Conservation (phyloP, 2,797 vertebrate species). For the Apogon hyalosoma region DNA sequence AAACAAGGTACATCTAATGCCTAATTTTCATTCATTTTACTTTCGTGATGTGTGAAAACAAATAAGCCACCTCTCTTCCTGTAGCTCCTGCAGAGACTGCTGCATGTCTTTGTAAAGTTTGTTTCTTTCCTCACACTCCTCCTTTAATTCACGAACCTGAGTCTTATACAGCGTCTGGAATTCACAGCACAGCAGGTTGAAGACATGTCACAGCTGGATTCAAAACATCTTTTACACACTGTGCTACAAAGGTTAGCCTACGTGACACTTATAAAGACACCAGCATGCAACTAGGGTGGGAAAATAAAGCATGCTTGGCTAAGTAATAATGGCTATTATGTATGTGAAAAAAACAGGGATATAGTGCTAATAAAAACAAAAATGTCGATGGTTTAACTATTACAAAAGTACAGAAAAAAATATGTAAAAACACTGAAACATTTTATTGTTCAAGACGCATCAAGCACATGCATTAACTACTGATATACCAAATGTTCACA, state of each 20-base stretch:
- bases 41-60: not conserved
- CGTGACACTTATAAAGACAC: not conserved
- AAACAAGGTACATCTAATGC: not conserved
- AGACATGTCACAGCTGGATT: not conserved
- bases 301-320: too few species aligned
- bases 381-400: not conserved
- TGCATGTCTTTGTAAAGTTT: slow-evolving; percentile 94
- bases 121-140: slow-evolving; percentile 94
- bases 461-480: not conserved
- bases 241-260: not conserved
- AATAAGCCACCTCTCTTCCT: slow-evolving; percentile 91
- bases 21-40: not conserved
- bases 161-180: slow-evolving; percentile 97
- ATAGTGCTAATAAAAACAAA: not conserved
- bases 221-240: not conserved
- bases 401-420: not conserved
- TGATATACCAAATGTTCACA: slow-evolving; percentile 2
- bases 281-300: not conserved
- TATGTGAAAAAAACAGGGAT: not conserved
- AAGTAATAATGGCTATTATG: not conserved
- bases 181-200: slow-evolving; percentile 26
- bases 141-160: slow-evolving; percentile 96
- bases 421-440: not conserved
- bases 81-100: slow-evolving; percentile 92
- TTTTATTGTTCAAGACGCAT: not conserved